Conservation (phyloP, 2,113 vertebrate genomes). For the Origma solitaria region DNA sequence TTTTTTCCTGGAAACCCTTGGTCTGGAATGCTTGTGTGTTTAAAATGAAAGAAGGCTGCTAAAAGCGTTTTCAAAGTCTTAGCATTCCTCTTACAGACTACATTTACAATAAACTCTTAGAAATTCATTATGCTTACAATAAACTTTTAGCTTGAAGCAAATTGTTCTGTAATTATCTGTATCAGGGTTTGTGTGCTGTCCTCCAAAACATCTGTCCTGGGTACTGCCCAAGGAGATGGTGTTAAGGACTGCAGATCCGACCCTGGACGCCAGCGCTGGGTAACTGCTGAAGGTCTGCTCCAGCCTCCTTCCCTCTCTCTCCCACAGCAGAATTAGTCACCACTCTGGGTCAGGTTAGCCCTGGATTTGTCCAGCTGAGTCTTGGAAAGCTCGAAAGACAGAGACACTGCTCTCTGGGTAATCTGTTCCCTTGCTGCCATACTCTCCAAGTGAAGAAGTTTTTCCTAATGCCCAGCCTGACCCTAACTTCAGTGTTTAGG, state of each 20-base stretch:
- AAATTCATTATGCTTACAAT: not conserved
- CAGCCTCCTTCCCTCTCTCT: not conserved
- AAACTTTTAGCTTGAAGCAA: not conserved
- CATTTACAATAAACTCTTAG: not conserved
- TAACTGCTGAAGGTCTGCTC: not conserved
- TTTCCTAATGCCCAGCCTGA: not conserved
- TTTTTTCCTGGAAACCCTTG: not conserved
- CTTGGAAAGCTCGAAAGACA: not conserved
- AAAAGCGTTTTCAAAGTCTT: not conserved
- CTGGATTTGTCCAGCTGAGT: not conserved
- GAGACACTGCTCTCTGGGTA: not conserved
- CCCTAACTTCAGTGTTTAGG: not conserved
- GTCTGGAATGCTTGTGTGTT: not conserved
- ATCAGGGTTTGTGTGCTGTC: not conserved
- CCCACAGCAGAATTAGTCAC: not conserved
- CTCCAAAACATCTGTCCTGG: not conserved
- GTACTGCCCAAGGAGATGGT: not conserved
- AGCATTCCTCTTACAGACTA: not conserved
- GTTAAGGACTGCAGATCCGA: not conserved
- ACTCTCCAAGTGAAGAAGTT: not conserved
- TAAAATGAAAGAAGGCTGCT: constrained; percentile 14
- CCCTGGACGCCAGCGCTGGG: too few relatives aligned
- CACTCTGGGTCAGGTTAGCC: not conserved
- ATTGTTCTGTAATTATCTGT: not conserved
- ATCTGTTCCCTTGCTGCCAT: not conserved